Evolutionary conservation across 2,888 invertebrate species (phyloP).

Genomic region (Cacoxenus indagator): DNA sequence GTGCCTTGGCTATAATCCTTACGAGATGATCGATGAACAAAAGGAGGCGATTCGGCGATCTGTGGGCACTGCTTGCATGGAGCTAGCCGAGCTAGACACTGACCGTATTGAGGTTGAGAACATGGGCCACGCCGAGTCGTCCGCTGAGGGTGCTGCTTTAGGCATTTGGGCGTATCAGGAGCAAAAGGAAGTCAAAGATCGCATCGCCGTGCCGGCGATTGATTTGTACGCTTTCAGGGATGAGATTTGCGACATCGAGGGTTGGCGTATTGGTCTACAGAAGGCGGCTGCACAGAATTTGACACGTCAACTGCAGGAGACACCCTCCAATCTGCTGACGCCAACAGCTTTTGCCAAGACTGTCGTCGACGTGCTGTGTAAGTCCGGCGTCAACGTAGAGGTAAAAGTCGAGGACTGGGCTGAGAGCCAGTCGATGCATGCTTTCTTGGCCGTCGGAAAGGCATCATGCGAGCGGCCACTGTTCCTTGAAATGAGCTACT

Average conservation of each 20-base stretch:
- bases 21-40: constrained; percentile 80
- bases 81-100: constrained; percentile 73
- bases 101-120: constrained; percentile 79
- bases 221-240: constrained; percentile 73
- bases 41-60: constrained; percentile 82
- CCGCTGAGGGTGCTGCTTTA: constrained; percentile 82
- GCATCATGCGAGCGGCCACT: constrained; percentile 84
- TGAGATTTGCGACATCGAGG: constrained; percentile 77
- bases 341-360: constrained; percentile 83
- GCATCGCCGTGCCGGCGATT: constrained; percentile 49
- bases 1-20: constrained; percentile 76
- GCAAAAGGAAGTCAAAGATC: constrained; percentile 46
- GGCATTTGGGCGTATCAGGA: constrained; percentile 79
- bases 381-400: constrained; percentile 65
- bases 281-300: constrained; percentile 85
- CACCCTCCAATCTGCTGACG: constrained; percentile 83
- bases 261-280: constrained; percentile 79
- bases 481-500: constrained; percentile 83
- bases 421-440: constrained; percentile 82
- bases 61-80: constrained; percentile 74
- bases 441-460: constrained; percentile 82
- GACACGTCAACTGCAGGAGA: constrained; percentile 81
- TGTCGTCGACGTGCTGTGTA: constrained; percentile 69
- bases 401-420: constrained; percentile 76
- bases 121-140: constrained; percentile 81